phyloP scores from a whole-genome alignment of 2,113 vertebrate genomes.

The Spea bombifrons region DNA sequence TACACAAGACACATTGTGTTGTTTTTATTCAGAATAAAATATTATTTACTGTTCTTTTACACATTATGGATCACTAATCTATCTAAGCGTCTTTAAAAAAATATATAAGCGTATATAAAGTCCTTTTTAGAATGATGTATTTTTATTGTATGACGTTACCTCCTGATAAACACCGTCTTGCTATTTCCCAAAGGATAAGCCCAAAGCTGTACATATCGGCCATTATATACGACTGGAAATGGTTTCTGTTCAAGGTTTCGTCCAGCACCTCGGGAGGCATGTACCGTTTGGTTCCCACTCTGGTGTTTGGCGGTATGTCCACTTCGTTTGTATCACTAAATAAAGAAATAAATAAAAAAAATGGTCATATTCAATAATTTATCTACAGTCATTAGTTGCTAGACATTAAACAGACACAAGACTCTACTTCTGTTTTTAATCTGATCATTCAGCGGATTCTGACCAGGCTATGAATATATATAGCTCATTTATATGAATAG shows the following conservation, averaged over 20 bases:
- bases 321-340: constrained; percentile 93
- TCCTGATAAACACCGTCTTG: constrained; percentile 89
- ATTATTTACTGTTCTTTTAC: too few species aligned
- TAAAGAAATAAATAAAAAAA: constrained; percentile 32
- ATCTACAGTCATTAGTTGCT: too few species aligned
- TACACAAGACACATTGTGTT: too few species aligned
- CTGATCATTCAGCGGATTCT: not conserved
- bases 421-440: not conserved
- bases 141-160: constrained; percentile 66
- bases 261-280: constrained; percentile 97
- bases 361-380: too few species aligned
- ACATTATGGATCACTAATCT: too few species aligned
- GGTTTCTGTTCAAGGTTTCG: constrained; percentile 88
- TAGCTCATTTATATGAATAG: not conserved
- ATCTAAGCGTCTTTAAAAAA: too few species aligned
- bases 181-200: constrained; percentile 95
- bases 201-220: constrained; percentile 98
- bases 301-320: constrained; percentile 92
- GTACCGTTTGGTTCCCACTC: constrained; percentile 94
- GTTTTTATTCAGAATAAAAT: too few species aligned
- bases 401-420: not conserved
- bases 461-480: not conserved
- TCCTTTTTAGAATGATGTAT: not conserved
- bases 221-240: constrained; percentile 98
- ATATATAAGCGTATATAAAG: not conserved